Conservation (phyloP, 1,140 invertebrate species). For the Oppia nitens region DNA sequence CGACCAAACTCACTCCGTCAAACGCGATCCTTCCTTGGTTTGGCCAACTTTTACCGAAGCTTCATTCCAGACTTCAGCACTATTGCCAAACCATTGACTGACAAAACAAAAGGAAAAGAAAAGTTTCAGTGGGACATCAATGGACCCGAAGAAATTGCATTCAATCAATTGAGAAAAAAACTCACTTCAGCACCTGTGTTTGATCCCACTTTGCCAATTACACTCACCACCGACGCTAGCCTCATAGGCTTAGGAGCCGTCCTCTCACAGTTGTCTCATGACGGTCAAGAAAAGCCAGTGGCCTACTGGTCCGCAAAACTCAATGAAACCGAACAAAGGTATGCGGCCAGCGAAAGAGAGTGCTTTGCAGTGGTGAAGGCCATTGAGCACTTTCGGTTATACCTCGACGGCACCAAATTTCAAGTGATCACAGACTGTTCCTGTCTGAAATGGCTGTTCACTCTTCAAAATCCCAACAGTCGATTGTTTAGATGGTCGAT, state of each 20-base stretch:
- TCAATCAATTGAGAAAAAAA: slow-evolving; percentile 16
- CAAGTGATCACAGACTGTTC: slow-evolving; percentile 32
- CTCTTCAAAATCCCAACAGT: slow-evolving; percentile 7
- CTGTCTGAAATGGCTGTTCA: slow-evolving; percentile 23
- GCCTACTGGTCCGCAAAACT: slow-evolving; percentile 27
- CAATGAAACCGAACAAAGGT: slow-evolving; percentile 31
- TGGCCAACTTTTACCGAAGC: slow-evolving; percentile 8
- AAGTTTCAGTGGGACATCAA: slow-evolving; percentile 19
- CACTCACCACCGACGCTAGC: slow-evolving; percentile 16
- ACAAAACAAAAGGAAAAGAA: slow-evolving; percentile 21
- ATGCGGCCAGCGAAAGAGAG: slow-evolving; percentile 37
- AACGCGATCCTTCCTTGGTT: slow-evolving; percentile 6
- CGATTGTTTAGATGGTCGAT: slow-evolving; percentile 14
- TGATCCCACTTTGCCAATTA: neutral
- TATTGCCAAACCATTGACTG: slow-evolving; percentile 18
- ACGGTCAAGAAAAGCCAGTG: neutral
- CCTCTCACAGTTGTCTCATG: slow-evolving; percentile 12
- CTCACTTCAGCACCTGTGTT: slow-evolving; percentile 7
- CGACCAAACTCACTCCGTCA: neutral
- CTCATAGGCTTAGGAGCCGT: slow-evolving; percentile 15
- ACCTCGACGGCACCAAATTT: slow-evolving; percentile 31
- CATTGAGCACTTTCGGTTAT: slow-evolving; percentile 34
- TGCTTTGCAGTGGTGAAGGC: slow-evolving; percentile 32
- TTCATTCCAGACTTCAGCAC: slow-evolving; percentile 18
- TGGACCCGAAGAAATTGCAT: slow-evolving; percentile 14